A percentile compares a stretch with the other conserved stretches of the same genome.
phyloP scores from a whole-genome alignment of 1,140 invertebrate genomes.

The Drosophila sturtevanti region DNA sequence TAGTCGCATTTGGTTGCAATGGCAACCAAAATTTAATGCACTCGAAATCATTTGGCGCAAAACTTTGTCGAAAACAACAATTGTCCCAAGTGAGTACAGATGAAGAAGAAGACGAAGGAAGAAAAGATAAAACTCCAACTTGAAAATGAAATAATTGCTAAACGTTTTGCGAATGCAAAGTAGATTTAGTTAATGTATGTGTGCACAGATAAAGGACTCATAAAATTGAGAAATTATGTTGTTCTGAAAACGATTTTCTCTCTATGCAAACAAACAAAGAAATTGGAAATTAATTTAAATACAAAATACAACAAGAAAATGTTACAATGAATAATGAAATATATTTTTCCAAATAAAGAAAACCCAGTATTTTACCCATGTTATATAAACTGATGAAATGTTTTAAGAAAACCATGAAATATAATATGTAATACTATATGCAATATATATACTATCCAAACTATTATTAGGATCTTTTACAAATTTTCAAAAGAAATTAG shows the following conservation, averaged over 20 bases:
- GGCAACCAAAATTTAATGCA: slow-evolving; percentile 75
- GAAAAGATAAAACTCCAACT: slow-evolving; percentile 27
- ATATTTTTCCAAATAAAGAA: too few species aligned
- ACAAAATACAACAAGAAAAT: too few species aligned
- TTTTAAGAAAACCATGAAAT: too few species aligned
- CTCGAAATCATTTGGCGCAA: slow-evolving; percentile 70
- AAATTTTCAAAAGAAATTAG: too few species aligned
- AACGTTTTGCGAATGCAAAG: slow-evolving; percentile 70
- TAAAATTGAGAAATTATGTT: neutral
- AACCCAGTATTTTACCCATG: too few species aligned
- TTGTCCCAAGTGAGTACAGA: neutral
- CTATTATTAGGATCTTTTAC: too few species aligned
- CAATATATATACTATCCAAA: too few species aligned
- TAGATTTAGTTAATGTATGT: slow-evolving; percentile 42
- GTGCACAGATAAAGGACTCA: slow-evolving; percentile 15
- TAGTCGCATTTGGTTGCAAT: slow-evolving; percentile 74
- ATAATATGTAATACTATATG: too few species aligned
- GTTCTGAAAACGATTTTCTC: neutral
- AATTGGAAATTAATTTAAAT: too few species aligned
- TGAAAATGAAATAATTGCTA: slow-evolving; percentile 73
- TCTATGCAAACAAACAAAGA: too few species aligned
- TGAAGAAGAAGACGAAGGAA: neutral
- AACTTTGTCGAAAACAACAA: slow-evolving; percentile 47
- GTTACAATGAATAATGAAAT: too few species aligned
- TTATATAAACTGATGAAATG: too few species aligned